Base-by-base conservation (phyloP, 2,888 invertebrate genomes). In the Apodemia zela region DNA sequence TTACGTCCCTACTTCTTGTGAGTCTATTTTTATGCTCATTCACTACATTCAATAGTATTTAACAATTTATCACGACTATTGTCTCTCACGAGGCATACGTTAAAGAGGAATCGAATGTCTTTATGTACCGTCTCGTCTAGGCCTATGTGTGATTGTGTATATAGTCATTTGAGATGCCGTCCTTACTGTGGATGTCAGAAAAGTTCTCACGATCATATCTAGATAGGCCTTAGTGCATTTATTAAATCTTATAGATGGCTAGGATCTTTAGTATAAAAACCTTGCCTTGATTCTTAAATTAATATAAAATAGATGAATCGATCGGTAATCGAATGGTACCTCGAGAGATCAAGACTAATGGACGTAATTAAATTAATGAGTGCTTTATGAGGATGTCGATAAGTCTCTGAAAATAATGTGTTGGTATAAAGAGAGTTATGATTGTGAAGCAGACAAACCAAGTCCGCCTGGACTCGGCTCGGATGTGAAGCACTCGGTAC, bases 151-250 rank as follows among this genome's bases (percentile, higher is more conserved):
- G 67, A 65, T 74, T 73, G 68, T 72, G 74, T 75, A 76, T 73
- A 71, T 68, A 76, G 77, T 74, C 73, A 79, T 79, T 76, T 71
- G 80, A 80, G 77, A 79, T 72, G 75, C 73, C 73, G 72, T 74
- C 72, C 72, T 68, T 66, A 58, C 70, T 79, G 67, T 59, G 49
- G 84, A 87, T 80, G 68, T 78, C 33, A 49, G 73, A 75, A 74
- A 64, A 77, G 77, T 86, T 87, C 86, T 81, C 86, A 87, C 85
- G 84, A 72, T 77, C 57, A 11, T 0, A 5, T n/a, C 75, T 83
- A 67, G 85, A 86, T 73, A 70, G 59, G 84, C 18, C 74, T 35
- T 47, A 60, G n/a, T 66, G 64, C 60, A 65, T 66, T 64, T 68
- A 59, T 65, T 29, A 29, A 29, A 11, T 21, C 38, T 38, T 38